A percentile compares a stretch with the other conserved stretches of the same genome.
These are phyloP conservation scores for Apogon talboti DNA, from an alignment of 2,797 vertebrate genomes.

Conservation along the genomic window DNA sequence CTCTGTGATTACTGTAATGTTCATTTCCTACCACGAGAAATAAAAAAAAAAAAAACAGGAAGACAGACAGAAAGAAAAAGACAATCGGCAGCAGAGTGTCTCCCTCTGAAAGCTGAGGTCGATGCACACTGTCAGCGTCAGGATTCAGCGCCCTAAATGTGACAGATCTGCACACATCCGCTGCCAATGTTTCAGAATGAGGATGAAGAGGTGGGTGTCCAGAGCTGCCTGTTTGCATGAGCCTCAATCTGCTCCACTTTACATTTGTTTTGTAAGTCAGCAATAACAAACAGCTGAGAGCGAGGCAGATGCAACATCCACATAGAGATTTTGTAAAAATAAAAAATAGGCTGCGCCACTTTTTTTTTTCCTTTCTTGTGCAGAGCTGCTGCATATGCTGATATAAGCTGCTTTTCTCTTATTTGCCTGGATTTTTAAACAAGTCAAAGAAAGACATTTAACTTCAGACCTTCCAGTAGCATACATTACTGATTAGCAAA, in stretches of 20 bases:
- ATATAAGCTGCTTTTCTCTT: slow-evolving; percentile 8
- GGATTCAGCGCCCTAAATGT: slow-evolving; percentile 41
- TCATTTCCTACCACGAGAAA: neutral
- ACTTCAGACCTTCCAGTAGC: no score
- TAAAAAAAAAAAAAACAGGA: neutral
- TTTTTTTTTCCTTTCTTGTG: neutral
- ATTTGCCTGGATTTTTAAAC: slow-evolving; percentile 15
- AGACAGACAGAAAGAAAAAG: neutral
- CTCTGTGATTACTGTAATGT: neutral
- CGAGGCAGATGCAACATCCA: slow-evolving; percentile 33
- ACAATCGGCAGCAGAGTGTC: slow-evolving; percentile 3
- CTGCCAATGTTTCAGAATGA: slow-evolving; percentile 28
- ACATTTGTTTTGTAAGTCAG: slow-evolving; percentile 16
- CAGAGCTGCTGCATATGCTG: slow-evolving; percentile 1
- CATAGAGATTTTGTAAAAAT: slow-evolving; percentile 13
- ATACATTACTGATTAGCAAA: neutral
- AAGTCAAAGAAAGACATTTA: slow-evolving; percentile 3
- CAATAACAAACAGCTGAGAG: slow-evolving; percentile 40
- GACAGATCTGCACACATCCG: slow-evolving; percentile 27
- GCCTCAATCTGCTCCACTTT: slow-evolving; percentile 20
- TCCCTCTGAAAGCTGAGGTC: neutral
- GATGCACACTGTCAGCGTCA: slow-evolving; percentile 11
- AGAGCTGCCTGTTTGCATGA: slow-evolving; percentile 13
- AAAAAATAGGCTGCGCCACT: slow-evolving; percentile 1
- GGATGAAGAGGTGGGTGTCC: slow-evolving; percentile 20